Evolutionary conservation across 2,113 vertebrate species (phyloP), one percentile per base, ranked within the genome.

Genomic region (Dipodomys ordii): DNA sequence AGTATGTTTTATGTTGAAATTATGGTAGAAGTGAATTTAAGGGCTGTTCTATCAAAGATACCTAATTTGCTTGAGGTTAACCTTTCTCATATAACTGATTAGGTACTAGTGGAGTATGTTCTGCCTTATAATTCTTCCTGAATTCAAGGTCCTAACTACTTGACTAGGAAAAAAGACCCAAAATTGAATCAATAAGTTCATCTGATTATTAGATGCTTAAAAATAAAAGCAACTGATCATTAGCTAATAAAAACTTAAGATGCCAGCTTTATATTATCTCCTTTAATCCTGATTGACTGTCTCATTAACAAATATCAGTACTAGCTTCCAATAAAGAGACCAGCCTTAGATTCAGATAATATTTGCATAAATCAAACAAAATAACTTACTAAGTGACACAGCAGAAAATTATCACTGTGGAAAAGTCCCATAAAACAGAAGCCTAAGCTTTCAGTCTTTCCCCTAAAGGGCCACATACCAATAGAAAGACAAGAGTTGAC

Each of bases 1-100:
- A 77, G 28, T 76, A 74, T 77, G 69, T 71, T 87, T 86, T 60
- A 72, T 25, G 27, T 81, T 94, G 35, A 90, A 95, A 89, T 84
- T 3, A 87, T 92, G 18, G 39, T 22, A 72, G 60, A 79, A 85
- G 53, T 83, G 32, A 83, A 79, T 83, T 85, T 19, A 92, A 62
- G 28, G 22, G 22, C 77, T 28, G 82, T 65, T 15, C 78, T 94
- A 19, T 15, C 25, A 78, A 64, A 93, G 23, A 64, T n/a, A 30
- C 39, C 8, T 46, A 53, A 84, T 6, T 57, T 71, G 11, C 69
- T 57, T 57, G 53, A 57, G 16, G 53, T 57, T 57, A 57, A 57
- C 53, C 53, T 57, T 57, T 57, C 53, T 57, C 53, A 13, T 57
- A 16, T 57, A 57, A 2, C 53, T 57, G 53, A 57, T 57, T 57